Conservation (phyloP, 1,140 invertebrate genomes). For the Lepidurus apus region DNA sequence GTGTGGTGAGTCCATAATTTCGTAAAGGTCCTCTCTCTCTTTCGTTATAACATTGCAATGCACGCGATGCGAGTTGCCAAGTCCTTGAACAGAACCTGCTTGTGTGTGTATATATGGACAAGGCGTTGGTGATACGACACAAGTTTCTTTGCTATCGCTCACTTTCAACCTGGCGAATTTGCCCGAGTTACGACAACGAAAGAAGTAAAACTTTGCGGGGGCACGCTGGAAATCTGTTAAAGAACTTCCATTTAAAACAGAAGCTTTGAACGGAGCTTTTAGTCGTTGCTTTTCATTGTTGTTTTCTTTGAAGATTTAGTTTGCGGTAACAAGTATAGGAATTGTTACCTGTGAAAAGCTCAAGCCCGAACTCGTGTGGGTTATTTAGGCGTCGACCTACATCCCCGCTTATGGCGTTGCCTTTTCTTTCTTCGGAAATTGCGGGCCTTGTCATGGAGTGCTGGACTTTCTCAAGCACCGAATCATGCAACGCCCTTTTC, state of each 20-base stretch:
- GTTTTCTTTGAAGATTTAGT: not conserved
- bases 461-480: conserved; percentile 13
- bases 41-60: not conserved
- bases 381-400: conserved; percentile 21
- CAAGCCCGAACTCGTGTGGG: not conserved
- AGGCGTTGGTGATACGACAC: not conserved
- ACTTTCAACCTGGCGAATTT: not conserved
- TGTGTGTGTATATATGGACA: conserved; percentile 7
- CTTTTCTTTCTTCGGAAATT: not conserved
- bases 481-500: conserved; percentile 4
- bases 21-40: not conserved
- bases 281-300: not conserved
- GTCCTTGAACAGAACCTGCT: not conserved
- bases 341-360: not conserved
- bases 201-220: too few species aligned
- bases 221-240: too few species aligned
- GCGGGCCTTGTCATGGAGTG: not conserved
- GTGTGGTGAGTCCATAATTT: not conserved
- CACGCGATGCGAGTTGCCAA: not conserved
- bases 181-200: too few species aligned
- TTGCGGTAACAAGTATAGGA: not conserved
- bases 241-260: too few species aligned
- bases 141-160: not conserved
- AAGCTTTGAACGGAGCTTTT: too few species aligned
- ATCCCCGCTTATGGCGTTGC: not conserved